Evolutionary conservation across 2,797 vertebrate species (phyloP).

Genomic region (Megalops cyprinoides): DNA sequence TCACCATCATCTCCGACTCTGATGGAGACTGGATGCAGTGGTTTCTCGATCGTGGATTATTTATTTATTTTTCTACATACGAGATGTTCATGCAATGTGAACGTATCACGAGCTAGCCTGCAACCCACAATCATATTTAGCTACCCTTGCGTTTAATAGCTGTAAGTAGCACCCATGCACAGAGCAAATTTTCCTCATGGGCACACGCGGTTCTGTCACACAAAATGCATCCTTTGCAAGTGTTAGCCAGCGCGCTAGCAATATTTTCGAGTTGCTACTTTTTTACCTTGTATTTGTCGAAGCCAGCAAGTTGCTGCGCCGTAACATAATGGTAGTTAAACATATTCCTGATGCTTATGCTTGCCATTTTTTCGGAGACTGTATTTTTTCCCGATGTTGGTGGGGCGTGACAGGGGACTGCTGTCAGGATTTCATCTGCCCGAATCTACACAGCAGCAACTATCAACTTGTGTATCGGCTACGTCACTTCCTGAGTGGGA

Average conservation of each 20-base stretch:
- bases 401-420: constrained; percentile 37
- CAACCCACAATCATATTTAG: too few species aligned
- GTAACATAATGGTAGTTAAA: constrained; percentile 59
- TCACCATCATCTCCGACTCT: not conserved
- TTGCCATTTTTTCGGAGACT: not conserved
- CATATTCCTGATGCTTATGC: constrained; percentile 43
- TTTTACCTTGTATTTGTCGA: constrained; percentile 67
- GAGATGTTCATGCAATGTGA: constrained; percentile 11
- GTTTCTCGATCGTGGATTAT: not conserved
- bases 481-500: constrained; percentile 38
- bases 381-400: constrained; percentile 18
- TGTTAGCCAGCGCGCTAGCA: constrained; percentile 3
- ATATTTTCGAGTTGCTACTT: constrained; percentile 13
- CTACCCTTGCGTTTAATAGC: not conserved
- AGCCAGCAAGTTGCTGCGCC: constrained; percentile 60
- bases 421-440: constrained; percentile 35
- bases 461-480: constrained; percentile 15
- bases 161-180: not conserved
- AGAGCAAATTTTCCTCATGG: not conserved
- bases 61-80: not conserved
- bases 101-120: not conserved
- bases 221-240: not conserved
- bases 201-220: constrained; percentile 1
- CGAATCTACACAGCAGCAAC: constrained; percentile 15
- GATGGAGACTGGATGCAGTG: not conserved